Evolutionary conservation across 2,888 invertebrate species (phyloP), one percentile per base, ranked within the genome.

Genomic region (Cheiracanthium punctorium): DNA sequence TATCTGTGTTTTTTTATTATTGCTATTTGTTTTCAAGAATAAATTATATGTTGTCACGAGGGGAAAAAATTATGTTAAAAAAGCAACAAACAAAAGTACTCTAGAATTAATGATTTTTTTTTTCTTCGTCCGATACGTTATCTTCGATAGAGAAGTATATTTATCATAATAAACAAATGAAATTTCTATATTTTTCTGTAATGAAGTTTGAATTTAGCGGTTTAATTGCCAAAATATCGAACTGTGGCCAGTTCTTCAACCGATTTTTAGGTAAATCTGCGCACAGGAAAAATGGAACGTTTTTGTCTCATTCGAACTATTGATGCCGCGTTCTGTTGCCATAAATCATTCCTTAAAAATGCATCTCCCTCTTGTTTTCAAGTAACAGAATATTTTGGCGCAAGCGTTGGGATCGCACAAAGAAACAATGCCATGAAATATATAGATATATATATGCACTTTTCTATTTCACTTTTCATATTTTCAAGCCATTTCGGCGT

Each of bases 311-410:
- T 24, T 58, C 5, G 24, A 5, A 58, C 20, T 5, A 58, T 24
- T 58, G 58, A 24, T 24, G 58, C 17, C 1, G 20, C 58, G 20
- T 24, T 58, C n/a, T 24, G 5, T 5, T 5, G 12, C 69, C 17
- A 79, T 85, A 73, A 82, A 82, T 82, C 82, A 82, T 33, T 65
- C 65, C 70, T 69, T 76, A 69, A 79, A 85, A 85, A 84, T 48
- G 58, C 32, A 37, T 41, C 73, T 41, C 74, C 74, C 67, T 43
- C 41, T 67, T 67, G 70, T 41, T 79, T 79, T 73, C 84, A 4
- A 74, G 79, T 64, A 79, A 85, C 65, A 73, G 72, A 72, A 79
- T 80, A 85, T 74, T 85, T 85, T 85, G 84, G 84, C 84, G 70
- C 33, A 12, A 33, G 28, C 64, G 77, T 74, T 67, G 77, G 28